Conservation (phyloP, 2,113 vertebrate genomes). For the Conger conger region DNA sequence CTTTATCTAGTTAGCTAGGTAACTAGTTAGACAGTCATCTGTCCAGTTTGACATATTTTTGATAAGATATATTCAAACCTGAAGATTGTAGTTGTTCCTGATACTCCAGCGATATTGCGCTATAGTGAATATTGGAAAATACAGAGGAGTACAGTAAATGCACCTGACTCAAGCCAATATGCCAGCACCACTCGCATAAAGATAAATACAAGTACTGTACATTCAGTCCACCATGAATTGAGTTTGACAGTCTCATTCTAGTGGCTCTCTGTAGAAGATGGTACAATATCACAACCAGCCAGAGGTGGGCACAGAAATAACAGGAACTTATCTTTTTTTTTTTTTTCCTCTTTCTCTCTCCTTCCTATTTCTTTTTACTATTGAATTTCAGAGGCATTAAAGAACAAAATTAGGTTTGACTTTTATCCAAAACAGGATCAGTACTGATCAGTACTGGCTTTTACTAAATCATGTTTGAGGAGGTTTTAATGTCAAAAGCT, state of each 20-base stretch:
- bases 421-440: constrained; percentile 70
- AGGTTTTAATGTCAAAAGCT: constrained; percentile 69
- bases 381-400: constrained; percentile 61
- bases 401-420: constrained; percentile 71
- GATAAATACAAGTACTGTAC: background rate
- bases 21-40: background rate
- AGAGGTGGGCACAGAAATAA: constrained; percentile 15
- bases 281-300: constrained; percentile 26
- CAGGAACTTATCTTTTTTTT: constrained; percentile 33
- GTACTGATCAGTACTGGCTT: constrained; percentile 65
- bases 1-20: background rate
- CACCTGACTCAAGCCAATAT: background rate
- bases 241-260: background rate
- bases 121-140: background rate
- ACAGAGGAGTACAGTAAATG: background rate
- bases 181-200: background rate
- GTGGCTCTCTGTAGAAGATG: background rate
- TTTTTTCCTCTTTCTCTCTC: constrained; percentile 20
- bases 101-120: background rate
- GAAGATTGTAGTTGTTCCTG: background rate
- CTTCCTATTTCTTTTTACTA: constrained; percentile 35
- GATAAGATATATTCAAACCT: background rate
- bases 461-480: constrained; percentile 73
- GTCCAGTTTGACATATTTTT: background rate
- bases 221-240: background rate